These are phyloP conservation scores for Nerophis lumbriciformis DNA, from an alignment of 2,113 vertebrate genomes.

Conservation along the genomic window DNA sequence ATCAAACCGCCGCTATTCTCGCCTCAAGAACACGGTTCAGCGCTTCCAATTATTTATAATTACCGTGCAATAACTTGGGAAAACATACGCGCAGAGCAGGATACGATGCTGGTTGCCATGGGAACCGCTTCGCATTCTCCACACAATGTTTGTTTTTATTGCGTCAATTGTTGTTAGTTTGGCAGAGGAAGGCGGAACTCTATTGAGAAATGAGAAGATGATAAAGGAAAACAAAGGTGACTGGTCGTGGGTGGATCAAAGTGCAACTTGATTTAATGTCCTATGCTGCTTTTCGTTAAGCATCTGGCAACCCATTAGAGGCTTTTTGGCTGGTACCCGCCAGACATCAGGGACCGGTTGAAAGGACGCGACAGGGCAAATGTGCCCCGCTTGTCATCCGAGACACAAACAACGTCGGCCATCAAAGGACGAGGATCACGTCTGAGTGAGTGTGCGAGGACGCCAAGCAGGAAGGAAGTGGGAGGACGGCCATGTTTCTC, in stretches of 20 bases:
- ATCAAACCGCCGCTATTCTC: not conserved
- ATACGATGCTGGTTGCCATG: too few species aligned
- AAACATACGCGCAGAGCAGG: not conserved
- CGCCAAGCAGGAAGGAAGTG: constrained; percentile 9
- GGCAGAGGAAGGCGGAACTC: not conserved
- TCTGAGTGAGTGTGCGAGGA: constrained; percentile 5
- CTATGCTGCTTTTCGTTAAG: not conserved
- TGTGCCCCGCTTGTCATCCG: not conserved
- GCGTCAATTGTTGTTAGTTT: too few species aligned
- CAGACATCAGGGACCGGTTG: not conserved
- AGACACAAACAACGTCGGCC: constrained; percentile 4
- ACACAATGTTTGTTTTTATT: too few species aligned
- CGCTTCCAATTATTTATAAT: not conserved
- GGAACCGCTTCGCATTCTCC: too few species aligned
- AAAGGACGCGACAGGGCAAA: not conserved
- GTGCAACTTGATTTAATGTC: not conserved
- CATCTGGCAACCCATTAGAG: constrained; percentile 16
- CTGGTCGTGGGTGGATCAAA: not conserved
- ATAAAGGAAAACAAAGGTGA: not conserved
- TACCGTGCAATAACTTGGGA: not conserved
- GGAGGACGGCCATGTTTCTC: constrained; percentile 12
- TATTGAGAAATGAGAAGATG: not conserved
- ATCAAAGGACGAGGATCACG: constrained; percentile 7
- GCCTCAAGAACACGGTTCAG: not conserved
- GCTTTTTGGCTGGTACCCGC: not conserved